Percentiles rank a stretch among this genome's conserved stretches.
phyloP scores from a whole-genome alignment of 2,888 invertebrate genomes.

The Terebella lapidaria region DNA sequence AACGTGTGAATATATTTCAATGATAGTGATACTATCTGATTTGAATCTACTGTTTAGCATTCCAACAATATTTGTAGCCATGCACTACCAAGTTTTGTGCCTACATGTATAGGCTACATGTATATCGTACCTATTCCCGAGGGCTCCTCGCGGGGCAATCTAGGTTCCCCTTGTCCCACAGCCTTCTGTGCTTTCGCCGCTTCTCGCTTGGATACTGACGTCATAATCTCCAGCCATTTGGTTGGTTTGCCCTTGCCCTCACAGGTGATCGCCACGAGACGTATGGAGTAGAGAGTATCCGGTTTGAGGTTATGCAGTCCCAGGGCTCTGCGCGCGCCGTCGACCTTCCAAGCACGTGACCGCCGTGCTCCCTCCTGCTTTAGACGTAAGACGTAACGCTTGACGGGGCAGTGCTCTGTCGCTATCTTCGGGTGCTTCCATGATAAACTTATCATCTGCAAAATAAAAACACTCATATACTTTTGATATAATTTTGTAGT shows the following conservation, averaged over 20 bases:
- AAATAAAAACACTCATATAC: too few relatives aligned
- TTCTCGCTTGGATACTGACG: not conserved
- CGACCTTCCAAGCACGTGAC: constrained; percentile 18
- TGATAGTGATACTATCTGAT: too few relatives aligned
- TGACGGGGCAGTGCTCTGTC: constrained; percentile 17
- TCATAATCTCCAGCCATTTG: constrained; percentile 17
- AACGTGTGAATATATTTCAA: too few relatives aligned
- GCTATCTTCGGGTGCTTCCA: constrained; percentile 14
- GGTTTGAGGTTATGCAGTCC: constrained; percentile 12
- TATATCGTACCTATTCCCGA: not conserved
- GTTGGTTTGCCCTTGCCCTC: constrained; percentile 20
- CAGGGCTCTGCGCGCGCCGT: constrained; percentile 12
- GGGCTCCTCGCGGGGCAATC: not conserved
- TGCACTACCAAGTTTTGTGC: too few relatives aligned
- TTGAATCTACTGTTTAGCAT: too few relatives aligned
- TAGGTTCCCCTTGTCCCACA: too few relatives aligned
- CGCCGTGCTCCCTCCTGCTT: constrained; percentile 17
- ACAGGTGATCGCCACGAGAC: constrained; percentile 22
- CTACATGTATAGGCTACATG: too few relatives aligned
- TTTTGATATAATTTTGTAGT: too few relatives aligned
- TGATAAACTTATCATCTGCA: constrained; percentile 13
- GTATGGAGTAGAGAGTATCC: constrained; percentile 17
- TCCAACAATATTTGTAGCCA: too few relatives aligned
- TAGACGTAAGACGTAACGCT: constrained; percentile 22
- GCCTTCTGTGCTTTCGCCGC: too few relatives aligned